Evolutionary conservation across 1,140 invertebrate species (phyloP).

Genomic region (Sarcophaga bullata): DNA sequence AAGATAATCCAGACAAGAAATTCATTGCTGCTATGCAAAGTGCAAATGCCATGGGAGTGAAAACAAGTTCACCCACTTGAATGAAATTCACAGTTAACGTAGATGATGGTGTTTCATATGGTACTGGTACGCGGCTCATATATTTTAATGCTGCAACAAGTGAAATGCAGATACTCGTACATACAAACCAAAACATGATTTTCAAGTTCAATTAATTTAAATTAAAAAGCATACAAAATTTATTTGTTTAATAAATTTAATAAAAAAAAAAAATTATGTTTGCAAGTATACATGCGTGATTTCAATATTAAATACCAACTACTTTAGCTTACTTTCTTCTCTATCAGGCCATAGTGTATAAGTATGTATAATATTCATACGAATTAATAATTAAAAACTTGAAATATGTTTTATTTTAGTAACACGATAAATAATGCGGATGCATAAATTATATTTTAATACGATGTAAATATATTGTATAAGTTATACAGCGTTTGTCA

Average conservation of each 20-base stretch:
- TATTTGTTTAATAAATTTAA: slow-evolving; percentile 1
- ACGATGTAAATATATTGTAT: not conserved
- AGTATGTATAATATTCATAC: too few relatives aligned
- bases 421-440: not conserved
- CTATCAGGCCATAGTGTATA: too few relatives aligned
- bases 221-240: slow-evolving; percentile 31
- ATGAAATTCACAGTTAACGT: not conserved
- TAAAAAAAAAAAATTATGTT: not conserved
- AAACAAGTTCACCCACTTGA: not conserved
- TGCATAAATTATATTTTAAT: not conserved
- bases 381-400: too few relatives aligned
- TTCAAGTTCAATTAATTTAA: slow-evolving; percentile 33
- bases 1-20: not conserved
- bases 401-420: too few relatives aligned
- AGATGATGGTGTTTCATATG: not conserved
- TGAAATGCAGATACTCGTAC: not conserved
- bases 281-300: too few relatives aligned
- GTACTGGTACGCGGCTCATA: not conserved
- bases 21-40: not conserved
- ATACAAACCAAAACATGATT: slow-evolving; percentile 12
- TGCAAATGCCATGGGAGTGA: not conserved
- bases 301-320: too few relatives aligned
- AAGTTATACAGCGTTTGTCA: not conserved
- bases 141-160: slow-evolving; percentile 1
- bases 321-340: too few relatives aligned